A percentile compares a stretch with the other conserved stretches of the same genome.
These are phyloP conservation scores for Adelges cooleyi DNA, from an alignment of 1,140 invertebrate genomes.

Conservation along the genomic window DNA sequence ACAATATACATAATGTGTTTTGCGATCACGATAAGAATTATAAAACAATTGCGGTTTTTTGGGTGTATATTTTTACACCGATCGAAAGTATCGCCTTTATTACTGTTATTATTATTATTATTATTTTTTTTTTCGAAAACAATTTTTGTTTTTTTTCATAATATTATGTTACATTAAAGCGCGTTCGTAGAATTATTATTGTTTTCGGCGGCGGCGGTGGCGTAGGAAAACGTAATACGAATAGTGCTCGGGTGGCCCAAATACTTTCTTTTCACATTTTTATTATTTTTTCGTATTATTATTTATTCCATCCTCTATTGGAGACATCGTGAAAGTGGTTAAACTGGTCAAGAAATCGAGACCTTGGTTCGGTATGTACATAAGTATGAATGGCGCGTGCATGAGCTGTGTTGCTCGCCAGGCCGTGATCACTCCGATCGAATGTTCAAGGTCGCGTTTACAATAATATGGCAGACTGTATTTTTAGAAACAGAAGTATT, in stretches of 20 bases:
- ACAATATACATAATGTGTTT: too few relatives aligned
- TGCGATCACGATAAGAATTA: too few relatives aligned
- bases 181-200: background rate
- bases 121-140: background rate
- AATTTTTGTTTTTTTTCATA: background rate
- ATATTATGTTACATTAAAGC: background rate
- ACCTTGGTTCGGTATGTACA: slow-evolving; percentile 10
- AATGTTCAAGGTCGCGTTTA: too few relatives aligned
- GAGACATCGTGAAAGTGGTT: slow-evolving; percentile 21
- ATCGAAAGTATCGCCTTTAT: too few relatives aligned
- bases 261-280: slow-evolving; percentile 25
- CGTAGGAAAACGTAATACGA: background rate
- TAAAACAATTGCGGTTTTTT: too few relatives aligned
- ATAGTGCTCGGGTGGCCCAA: background rate
- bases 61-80: too few relatives aligned
- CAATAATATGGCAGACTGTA: too few relatives aligned
- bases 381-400: background rate
- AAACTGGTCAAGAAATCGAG: slow-evolving; percentile 25
- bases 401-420: background rate
- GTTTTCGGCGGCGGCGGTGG: background rate
- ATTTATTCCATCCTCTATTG: background rate
- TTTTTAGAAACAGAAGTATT: too few relatives aligned
- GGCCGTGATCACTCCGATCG: background rate
- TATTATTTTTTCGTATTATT: background rate
- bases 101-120: too few relatives aligned